Evolutionary conservation across 2,113 vertebrate species (phyloP), one percentile per base, ranked within the genome.

Genomic region (Hemibagrus wyckioides): DNA sequence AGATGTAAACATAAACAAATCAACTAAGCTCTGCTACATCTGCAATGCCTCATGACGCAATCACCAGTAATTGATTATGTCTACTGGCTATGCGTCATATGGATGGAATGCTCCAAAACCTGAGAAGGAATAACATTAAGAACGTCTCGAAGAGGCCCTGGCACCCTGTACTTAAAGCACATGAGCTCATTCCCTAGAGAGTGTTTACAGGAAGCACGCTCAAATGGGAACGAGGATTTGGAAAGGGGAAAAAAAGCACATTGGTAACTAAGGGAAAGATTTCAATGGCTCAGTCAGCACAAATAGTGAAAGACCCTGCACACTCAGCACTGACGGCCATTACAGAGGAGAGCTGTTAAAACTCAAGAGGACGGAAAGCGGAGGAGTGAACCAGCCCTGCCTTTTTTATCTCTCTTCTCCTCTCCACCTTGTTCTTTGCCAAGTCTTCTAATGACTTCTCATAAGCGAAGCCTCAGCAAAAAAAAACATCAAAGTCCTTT

Each of bases 381-480:
- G 63, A 50, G 84, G 82, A 44, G 82, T 81, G 33, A 81, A 59
- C 33, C 39, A 15, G 79, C 30, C 28, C 30, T 23, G 52, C n/a
- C 19, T 81, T 63, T 56, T 85, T 48, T 30, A n/a, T 84, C 50
- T 84, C 41, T 36, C 63, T 59, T 52, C 77, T 36, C 36, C 44
- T 77, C 86, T 89, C 73, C 59, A 52, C 44, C 36, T 59, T 57
- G 50, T 77, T 87, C 80, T 83, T 73, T 63, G 61, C 75, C 88
- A 90, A 90, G 80, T 28, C 67, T 88, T 80, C 79, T 84, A 81
- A 86, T 33, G 48, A 80, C 75, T 83, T 69, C 39, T 59, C 86
- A 88, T 85, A 88, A 84, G 86, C 71, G 57, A 83, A 82, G 82
- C 90, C 59, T 85, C 61, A 79, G 89, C 33, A 71, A 71, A 21